Evolutionary conservation across 2,888 invertebrate species (phyloP).

Genomic region (Epinotia nisella): DNA sequence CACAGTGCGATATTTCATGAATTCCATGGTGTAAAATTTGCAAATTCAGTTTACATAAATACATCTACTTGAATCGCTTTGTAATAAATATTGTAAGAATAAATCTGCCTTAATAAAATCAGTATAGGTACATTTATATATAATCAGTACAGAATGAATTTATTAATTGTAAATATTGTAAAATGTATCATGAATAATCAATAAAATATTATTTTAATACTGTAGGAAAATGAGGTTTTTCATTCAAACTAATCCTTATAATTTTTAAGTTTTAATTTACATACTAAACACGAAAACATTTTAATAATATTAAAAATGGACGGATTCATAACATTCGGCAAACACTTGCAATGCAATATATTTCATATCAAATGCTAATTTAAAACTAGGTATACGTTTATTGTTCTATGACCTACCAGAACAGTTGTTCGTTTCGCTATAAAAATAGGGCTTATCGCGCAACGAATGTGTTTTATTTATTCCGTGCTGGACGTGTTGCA

Average conservation of each 20-base stretch:
- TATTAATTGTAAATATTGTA: conserved; percentile 26
- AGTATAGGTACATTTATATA: conserved; percentile 34
- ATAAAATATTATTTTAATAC: conserved; percentile 40
- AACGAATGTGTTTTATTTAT: not conserved
- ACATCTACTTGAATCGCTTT: not conserved
- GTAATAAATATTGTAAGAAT: conserved; percentile 15
- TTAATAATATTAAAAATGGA: conserved; percentile 19
- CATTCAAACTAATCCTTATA: conserved; percentile 20
- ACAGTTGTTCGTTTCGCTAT: not conserved
- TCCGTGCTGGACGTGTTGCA: not conserved
- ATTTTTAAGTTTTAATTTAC: conserved; percentile 25
- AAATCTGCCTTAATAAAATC: not conserved
- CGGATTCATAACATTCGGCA: conserved; percentile 16
- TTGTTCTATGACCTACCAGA: not conserved
- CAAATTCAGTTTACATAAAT: no score
- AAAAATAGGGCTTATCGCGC: not conserved
- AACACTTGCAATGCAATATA: not conserved
- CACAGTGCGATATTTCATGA: not conserved
- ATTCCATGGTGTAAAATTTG: no score
- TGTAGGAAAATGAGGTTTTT: conserved; percentile 23
- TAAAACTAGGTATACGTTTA: not conserved
- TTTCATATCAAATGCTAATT: conserved; percentile 7
- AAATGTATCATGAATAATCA: conserved; percentile 7
- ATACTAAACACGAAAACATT: conserved; percentile 11
- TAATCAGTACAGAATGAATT: conserved; percentile 47